These are phyloP conservation scores for Asbolus verrucosus DNA, from an alignment of 1,140 invertebrate genomes.

Conservation along the genomic window DNA sequence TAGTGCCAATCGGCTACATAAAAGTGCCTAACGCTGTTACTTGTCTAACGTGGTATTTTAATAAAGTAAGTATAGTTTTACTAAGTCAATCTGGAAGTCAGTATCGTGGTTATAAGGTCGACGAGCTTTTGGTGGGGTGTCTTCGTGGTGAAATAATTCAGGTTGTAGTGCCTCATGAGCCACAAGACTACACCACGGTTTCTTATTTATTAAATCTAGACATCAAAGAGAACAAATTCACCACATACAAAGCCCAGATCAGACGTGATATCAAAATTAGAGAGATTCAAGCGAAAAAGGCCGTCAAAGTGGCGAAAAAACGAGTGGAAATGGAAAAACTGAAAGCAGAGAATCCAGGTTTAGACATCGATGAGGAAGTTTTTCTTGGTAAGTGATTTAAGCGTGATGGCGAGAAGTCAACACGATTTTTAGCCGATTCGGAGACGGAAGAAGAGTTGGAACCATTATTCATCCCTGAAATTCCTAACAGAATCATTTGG, in stretches of 20 bases:
- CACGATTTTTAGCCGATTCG: conserved; percentile 64
- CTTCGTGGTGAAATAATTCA: conserved; percentile 68
- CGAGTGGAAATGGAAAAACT: conserved; percentile 68
- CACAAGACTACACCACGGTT: conserved; percentile 65
- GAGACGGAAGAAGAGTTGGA: conserved; percentile 70
- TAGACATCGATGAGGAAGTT: conserved; percentile 71
- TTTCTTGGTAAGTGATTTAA: conserved; percentile 65
- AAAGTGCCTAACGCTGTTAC: conserved; percentile 71
- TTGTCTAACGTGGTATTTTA: conserved; percentile 75
- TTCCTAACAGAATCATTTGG: conserved; percentile 69
- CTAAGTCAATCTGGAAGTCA: not conserved
- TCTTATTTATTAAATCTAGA: conserved; percentile 66
- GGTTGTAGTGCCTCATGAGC: conserved; percentile 66
- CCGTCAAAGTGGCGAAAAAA: conserved; percentile 69
- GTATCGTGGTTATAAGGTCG: conserved; percentile 54
- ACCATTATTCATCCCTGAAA: conserved; percentile 69
- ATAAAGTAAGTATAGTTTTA: conserved; percentile 46
- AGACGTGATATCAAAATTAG: conserved; percentile 65
- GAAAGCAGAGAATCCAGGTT: conserved; percentile 68
- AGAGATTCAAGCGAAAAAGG: conserved; percentile 66
- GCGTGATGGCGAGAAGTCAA: not conserved
- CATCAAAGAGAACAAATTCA: conserved; percentile 67
- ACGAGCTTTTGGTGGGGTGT: conserved; percentile 69
- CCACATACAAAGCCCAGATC: conserved; percentile 72
- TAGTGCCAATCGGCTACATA: conserved; percentile 76